Percentiles rank a stretch among this genome's conserved stretches.
phyloP scores from a whole-genome alignment of 2,888 invertebrate genomes.

The Xestia xanthographa region DNA sequence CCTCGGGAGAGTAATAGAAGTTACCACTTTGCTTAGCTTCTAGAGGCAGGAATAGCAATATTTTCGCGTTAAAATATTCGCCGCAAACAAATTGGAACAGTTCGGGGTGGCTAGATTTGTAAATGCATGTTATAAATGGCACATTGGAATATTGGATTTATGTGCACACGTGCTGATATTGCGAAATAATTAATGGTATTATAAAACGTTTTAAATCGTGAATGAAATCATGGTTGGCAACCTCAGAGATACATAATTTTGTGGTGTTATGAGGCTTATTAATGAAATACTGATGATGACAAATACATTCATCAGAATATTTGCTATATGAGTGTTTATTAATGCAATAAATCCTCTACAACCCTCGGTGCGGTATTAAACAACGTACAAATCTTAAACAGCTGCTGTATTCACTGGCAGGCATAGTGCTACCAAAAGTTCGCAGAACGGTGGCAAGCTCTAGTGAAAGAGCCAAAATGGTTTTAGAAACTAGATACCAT shows the following conservation, averaged over 20 bases:
- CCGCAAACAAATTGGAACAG: conserved; percentile 42
- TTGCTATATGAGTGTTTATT: neutral
- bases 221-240: neutral
- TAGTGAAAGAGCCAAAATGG: neutral
- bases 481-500: neutral
- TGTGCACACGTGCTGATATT: conserved; percentile 19
- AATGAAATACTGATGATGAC: neutral
- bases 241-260: neutral
- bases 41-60: conserved; percentile 27
- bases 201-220: conserved; percentile 4
- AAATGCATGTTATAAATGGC: conserved; percentile 34
- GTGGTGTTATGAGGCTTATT: neutral
- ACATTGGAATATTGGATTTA: conserved; percentile 23
- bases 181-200: conserved; percentile 3
- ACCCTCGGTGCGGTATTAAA: neutral
- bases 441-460: neutral
- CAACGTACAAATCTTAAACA: neutral
- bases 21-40: conserved; percentile 25
- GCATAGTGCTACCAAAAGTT: neutral
- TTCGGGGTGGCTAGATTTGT: conserved; percentile 31
- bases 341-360: neutral
- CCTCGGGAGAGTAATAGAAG: conserved; percentile 36
- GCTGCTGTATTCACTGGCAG: neutral
- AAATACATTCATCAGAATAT: neutral
- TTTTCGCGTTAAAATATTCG: conserved; percentile 39